A percentile compares a stretch with the other conserved stretches of the same genome.
These are phyloP conservation scores for Poeciliopsis presidionis DNA, from an alignment of 2,797 vertebrate genomes.

Conservation along the genomic window DNA sequence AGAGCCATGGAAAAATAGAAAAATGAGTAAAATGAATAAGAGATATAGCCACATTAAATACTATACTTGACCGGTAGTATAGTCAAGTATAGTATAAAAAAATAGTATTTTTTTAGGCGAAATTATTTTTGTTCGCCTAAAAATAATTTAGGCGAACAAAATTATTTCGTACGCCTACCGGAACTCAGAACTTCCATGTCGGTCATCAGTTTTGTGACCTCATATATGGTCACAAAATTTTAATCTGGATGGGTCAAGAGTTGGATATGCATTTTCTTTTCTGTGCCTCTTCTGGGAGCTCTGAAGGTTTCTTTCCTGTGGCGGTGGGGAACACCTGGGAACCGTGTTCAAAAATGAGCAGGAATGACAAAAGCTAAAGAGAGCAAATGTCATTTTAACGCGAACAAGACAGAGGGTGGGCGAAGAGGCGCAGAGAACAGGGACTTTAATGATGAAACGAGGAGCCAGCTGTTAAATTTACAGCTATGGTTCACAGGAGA, in stretches of 20 bases:
- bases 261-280: background rate
- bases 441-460: constrained; percentile 44
- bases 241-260: background rate
- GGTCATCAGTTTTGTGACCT: background rate
- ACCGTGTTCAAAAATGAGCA: constrained; percentile 9
- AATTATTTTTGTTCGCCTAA: too few relatives aligned
- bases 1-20: background rate
- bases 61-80: background rate
- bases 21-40: background rate
- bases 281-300: background rate
- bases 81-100: too few relatives aligned
- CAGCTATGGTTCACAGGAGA: constrained; percentile 56
- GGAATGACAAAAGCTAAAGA: constrained; percentile 21
- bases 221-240: background rate
- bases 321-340: constrained; percentile 2
- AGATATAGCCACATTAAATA: background rate
- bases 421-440: constrained; percentile 16
- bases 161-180: background rate
- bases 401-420: constrained; percentile 29
- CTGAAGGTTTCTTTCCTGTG: constrained; percentile 7
- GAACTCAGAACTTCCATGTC: background rate
- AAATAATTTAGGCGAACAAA: background rate
- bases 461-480: constrained; percentile 57
- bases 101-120: too few relatives aligned
- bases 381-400: constrained; percentile 26